Evolutionary conservation across 2,888 invertebrate species (phyloP), one percentile per base, ranked within the genome.

Genomic region (Dilophus febrilis): DNA sequence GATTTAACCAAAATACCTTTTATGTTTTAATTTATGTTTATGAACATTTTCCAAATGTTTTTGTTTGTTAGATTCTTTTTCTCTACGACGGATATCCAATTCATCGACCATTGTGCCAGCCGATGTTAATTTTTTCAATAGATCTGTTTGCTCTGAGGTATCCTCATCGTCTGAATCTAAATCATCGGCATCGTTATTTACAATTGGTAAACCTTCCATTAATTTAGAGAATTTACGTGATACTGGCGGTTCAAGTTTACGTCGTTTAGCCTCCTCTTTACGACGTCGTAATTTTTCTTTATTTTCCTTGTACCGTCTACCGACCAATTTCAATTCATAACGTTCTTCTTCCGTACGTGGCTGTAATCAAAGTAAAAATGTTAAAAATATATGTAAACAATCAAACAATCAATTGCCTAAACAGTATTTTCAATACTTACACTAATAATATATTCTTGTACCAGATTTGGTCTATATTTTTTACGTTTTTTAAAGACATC

Each of bases 331-430:
- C 43, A 74, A 75, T 34, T 75, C 73, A 31, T 74, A 49, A 48
- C 74, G 74, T 55, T 84, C 84, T 53, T 84, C 83, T 54, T 86
- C 85, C 2, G 78, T 73, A 27, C 86, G 69, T 0, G 87, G 86
- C 84, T 85, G 57, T 33, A 61, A 51, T 44, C 19, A 33, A 14
- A 28, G 34, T 32, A 35, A 26, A 18, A 30, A 16, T 17, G 11
- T 19, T 12, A 38, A 19, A 22, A 19, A 36, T 17, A 19, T 13
- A 2, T 4, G 17, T 12, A 27, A 19, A n/a, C 7, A 19, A 12
- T 22, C 12, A 10, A 5, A 35, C 4, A 12, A 18, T 19, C 12
- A 26, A n/a, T 6, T 6, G n/a, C 13, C 13, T 14, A 10, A 11
- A 5, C 6, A 7, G 31, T 13, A 17, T 11, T 35, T 22, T 6